Conservation (phyloP, 2,888 invertebrate species). For the Dasysyrphus tricinctus region DNA sequence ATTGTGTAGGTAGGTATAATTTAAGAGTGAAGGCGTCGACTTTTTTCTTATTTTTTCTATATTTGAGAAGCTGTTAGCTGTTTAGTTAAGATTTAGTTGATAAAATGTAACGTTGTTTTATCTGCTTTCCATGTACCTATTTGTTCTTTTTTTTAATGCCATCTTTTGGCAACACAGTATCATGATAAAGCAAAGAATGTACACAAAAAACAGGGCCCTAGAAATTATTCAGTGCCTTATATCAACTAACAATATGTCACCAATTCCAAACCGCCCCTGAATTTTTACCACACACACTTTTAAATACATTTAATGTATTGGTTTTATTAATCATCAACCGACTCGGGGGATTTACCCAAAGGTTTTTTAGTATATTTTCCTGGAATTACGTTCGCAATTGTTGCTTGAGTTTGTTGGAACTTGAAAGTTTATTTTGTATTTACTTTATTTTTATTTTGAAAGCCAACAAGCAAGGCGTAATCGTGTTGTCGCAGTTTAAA, state of each 20-base stretch:
- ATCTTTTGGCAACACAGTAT: no score
- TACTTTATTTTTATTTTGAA: conserved; percentile 19
- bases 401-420: conserved; percentile 37
- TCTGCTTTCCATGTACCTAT: no score
- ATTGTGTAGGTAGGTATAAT: no score
- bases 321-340: conserved; percentile 62
- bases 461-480: conserved; percentile 34
- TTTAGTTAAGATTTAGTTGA: no score
- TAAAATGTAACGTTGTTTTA: no score
- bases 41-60: no score
- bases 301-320: conserved; percentile 10
- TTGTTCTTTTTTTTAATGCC: no score
- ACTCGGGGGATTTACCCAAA: conserved; percentile 69
- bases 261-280: neutral
- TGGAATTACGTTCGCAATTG: conserved; percentile 65
- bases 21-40: no score
- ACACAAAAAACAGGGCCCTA: neutral
- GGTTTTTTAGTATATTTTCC: conserved; percentile 53
- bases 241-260: neutral
- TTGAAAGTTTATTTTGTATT: conserved; percentile 48
- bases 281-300: neutral
- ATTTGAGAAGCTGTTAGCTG: no score
- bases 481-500: conserved; percentile 33
- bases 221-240: neutral
- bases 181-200: no score